Evolutionary conservation across 2,797 vertebrate genomes (phyloP), one percentile per base, ranked within the genome.

Genomic region (Jordanella pulchra): DNA sequence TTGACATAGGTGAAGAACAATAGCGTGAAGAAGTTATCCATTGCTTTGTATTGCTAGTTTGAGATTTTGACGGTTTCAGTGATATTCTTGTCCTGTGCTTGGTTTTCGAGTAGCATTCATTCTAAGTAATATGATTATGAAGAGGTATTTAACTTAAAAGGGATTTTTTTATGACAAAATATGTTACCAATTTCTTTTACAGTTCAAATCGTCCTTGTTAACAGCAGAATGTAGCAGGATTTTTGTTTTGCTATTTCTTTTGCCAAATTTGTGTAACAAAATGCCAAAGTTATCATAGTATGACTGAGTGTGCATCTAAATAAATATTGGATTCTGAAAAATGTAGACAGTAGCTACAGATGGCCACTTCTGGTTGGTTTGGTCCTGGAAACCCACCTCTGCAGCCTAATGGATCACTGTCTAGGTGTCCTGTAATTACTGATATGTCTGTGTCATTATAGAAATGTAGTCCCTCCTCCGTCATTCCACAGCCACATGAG

Each of bases 361-460:
- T 14, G 42, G 14, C 32, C 70, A 7, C 48, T 10, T 63, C 72
- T 69, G 39, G 69, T 72, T 67, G 42, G 56, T 55, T 25, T 53
- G 77, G 14, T 71, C 74, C 79, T 75, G 69, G 60, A 65, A 63
- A 69, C 78, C 79, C 76, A 45, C 71, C 79, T 42, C 83, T 27
- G 65, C 76, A 67, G 78, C 30, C 77, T 86, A 84, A 89, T 91
- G 82, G 84, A 85, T 89, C 87, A 79, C 78, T 84, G 89, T 89
- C 89, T 83, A 51, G 53, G 71, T 69, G 80, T 84, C 84, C 84
- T 90, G 86, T 89, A 86, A 91, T 91, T 86, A 87, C 84, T 66
- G 84, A 80, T 84, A 77, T 81, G 75, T 85, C 84, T 80, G 77
- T 84, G 85, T 85, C 84, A 79, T 90, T 86, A 86, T 68, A 72